Conservation (phyloP, 2,113 vertebrate species). For the Sakesphorus luctuosus region DNA sequence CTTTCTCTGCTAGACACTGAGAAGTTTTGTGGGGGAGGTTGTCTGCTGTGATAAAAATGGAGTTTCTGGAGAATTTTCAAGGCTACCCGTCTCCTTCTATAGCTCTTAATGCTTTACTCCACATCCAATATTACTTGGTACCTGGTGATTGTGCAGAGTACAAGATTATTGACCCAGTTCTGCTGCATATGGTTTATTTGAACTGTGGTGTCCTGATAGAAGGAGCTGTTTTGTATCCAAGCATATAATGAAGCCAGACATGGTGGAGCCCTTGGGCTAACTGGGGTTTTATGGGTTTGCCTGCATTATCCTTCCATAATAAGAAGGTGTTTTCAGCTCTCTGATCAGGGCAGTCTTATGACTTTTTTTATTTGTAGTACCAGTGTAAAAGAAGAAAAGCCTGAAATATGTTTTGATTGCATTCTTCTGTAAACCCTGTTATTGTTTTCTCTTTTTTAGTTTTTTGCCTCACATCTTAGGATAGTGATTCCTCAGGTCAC, state of each 20-base stretch:
- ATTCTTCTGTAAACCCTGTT: not conserved
- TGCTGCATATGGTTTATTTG: not conserved
- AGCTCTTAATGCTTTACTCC: too few relatives aligned
- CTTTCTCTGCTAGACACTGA: not conserved
- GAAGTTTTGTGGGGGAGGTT: not conserved
- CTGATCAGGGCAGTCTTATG: not conserved
- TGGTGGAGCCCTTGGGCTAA: not conserved
- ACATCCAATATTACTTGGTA: too few relatives aligned
- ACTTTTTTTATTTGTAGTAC: not conserved
- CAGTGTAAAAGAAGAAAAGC: not conserved
- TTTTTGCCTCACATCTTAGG: not conserved
- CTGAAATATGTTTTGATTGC: not conserved
- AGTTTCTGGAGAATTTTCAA: slow-evolving; percentile 14
- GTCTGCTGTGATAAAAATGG: not conserved
- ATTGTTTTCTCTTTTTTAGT: not conserved
- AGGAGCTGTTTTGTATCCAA: slow-evolving; percentile 9
- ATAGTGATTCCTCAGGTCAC: not conserved
- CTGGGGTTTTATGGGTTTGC: not conserved
- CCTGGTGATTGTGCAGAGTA: not conserved
- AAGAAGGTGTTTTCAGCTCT: not conserved
- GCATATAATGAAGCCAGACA: not conserved
- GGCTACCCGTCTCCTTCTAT: not conserved
- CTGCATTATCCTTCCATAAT: not conserved
- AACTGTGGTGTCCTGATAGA: not conserved
- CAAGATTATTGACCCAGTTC: not conserved